Evolutionary conservation across 2,888 invertebrate genomes (phyloP), one percentile per base, ranked within the genome.

Genomic region (Limulus polyphemus): DNA sequence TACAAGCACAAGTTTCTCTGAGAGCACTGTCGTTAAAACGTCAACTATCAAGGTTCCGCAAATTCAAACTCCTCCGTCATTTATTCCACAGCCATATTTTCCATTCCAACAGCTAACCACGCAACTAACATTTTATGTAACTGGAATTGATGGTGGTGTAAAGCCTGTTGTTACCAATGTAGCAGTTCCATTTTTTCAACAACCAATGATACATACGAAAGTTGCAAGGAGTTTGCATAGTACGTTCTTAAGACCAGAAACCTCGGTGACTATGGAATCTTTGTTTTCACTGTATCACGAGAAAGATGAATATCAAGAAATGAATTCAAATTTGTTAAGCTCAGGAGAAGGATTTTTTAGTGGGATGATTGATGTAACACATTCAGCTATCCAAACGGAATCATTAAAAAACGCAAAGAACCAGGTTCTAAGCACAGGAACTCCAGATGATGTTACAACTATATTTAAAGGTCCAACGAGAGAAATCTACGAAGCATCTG

Each of bases 81-180:
- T 65, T 17, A 65, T 66, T 16, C 67, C 67, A 5, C 68, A 68
- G 46, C 68, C 64, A 50, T 65, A 62, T n/a, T 60, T 62, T 56
- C 62, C 65, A 11, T 63, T 64, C 47, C 62, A 67, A 49, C 62
- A 63, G 10, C 49, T 70, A 46, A 70, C 70, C 55, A 70, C 70
- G 2, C 57, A 66, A 56, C 55, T 70, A 56, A 70, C 70, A 11
- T 55, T 70, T n/a, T 65, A 68, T 16, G 64, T 70, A 11, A 70
- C 68, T 11, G 70, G 69, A 13, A 68, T 70, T 55, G 61, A 66
- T 52, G 70, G 70, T 46, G 67, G 69, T 59, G 49, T 70, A 13
- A 70, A 68, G 47, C 68, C 70, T 51, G 69, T 70, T 11, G 68
- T 70, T 14, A 70, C 70, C 47, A 68, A 65, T n/a, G 65, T 70